Evolutionary conservation across 2,797 vertebrate species (phyloP), one percentile per base, ranked within the genome.

Genomic region (Pseudopleuronectes americanus): DNA sequence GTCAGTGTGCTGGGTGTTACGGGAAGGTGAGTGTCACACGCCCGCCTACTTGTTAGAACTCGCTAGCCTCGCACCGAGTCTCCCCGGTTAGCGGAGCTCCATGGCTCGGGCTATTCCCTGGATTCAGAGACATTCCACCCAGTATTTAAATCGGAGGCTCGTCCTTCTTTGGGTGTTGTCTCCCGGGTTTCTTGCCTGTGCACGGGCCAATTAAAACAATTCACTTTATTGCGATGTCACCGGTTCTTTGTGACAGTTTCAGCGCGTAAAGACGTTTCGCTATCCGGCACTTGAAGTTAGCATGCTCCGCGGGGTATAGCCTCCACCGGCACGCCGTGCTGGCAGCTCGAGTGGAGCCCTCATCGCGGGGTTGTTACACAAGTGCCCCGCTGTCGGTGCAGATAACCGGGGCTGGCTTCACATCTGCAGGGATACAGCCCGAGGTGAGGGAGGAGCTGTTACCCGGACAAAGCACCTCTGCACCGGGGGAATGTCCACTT

Each of bases 21-120:
- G 0, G 22, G 49, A 8, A 87, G 91, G 92, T 92, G 77, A 91
- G 87, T 90, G 84, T 78, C 78, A 82, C 9, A n/a, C 54, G 9
- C 48, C 71, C 31, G 71, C 74, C 71, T 28, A 75, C 64, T 88
- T 81, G 84, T 43, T 57, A 79, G 64, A 71, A 70, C 59, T 60
- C 61, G 64, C 64, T 84, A 86, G 89, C 84, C 12, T 82, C 57
- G 85, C 49, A 66, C 80, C 38, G 72, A 78, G 74, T 83, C 79
- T 51, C 60, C 22, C 55, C 48, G 64, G 79, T 81, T 82, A 81
- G 81, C 87, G 81, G 77, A 57, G 68, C 55, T 43, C 62, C 26
- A 4, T 64, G 89, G 86, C 66, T 71, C 74, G 0, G 89, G 28
- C 87, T 89, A 89, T 55, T 85, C 74, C 72, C 79, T 78, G 89